phyloP scores from a whole-genome alignment of 2,888 invertebrate genomes.

The Cinara cedri region DNA sequence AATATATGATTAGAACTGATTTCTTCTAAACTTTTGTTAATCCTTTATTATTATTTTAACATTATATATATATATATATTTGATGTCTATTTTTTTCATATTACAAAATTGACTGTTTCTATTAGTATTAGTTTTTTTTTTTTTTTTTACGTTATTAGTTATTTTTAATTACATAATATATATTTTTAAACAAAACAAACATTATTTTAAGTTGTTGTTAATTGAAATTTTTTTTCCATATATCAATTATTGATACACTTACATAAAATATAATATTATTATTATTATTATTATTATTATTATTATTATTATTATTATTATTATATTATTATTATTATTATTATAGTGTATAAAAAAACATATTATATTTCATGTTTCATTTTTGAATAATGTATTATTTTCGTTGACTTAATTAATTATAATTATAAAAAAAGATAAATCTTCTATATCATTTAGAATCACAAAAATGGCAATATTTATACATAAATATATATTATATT shows the following conservation, averaged over 20 bases:
- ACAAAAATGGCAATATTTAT: background rate
- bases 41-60: constrained; percentile 41
- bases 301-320: too few relatives aligned
- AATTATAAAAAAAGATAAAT: too few relatives aligned
- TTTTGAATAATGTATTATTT: constrained; percentile 30
- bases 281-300: constrained; percentile 23
- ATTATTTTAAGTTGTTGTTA: constrained; percentile 41
- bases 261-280: constrained; percentile 12
- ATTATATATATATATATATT: constrained; percentile 22
- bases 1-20: constrained; percentile 35
- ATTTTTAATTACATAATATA: constrained; percentile 48
- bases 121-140: constrained; percentile 33
- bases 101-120: constrained; percentile 44
- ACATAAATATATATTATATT: too few relatives aligned
- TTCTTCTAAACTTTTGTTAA: constrained; percentile 31
- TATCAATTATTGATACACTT: constrained; percentile 37
- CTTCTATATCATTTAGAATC: background rate
- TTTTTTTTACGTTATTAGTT: constrained; percentile 38
- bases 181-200: constrained; percentile 49
- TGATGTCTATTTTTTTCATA: constrained; percentile 29
- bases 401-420: constrained; percentile 16
- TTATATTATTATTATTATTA: constrained; percentile 21
- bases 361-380: constrained; percentile 9
- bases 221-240: constrained; percentile 38
- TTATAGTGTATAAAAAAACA: background rate